phyloP scores from a whole-genome alignment of 2,888 invertebrate genomes.

The Rutpela maculata region DNA sequence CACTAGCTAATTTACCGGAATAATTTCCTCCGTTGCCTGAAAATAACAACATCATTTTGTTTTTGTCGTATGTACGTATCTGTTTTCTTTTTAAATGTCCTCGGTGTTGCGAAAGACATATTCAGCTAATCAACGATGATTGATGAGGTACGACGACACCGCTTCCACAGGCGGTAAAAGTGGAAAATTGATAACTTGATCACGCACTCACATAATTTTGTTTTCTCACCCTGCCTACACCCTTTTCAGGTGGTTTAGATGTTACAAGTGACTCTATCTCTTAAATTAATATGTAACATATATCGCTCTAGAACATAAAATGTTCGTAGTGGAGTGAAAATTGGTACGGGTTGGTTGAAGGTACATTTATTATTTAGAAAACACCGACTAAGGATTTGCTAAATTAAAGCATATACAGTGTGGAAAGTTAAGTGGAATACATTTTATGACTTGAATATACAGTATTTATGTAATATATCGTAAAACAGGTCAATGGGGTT shows the following conservation, averaged over 20 bases:
- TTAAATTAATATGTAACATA: neutral
- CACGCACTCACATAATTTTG: constrained; percentile 4
- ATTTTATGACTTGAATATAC: too few species aligned
- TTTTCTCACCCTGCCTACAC: neutral
- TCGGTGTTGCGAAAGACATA: neutral
- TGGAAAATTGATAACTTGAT: constrained; percentile 4
- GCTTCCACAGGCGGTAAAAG: neutral
- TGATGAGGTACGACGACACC: constrained; percentile 7
- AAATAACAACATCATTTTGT: neutral
- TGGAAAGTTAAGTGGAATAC: too few species aligned
- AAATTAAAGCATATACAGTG: too few species aligned
- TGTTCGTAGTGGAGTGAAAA: neutral
- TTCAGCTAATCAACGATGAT: constrained; percentile 7
- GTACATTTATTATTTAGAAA: neutral
- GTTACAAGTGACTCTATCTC: constrained; percentile 1
- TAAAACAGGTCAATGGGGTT: too few species aligned
- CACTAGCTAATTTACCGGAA: neutral
- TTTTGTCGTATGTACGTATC: neutral
- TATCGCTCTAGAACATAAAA: neutral
- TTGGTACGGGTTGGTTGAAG: neutral
- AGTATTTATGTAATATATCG: too few species aligned
- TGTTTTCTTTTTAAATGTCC: neutral
- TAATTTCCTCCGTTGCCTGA: neutral
- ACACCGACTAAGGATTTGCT: too few species aligned
- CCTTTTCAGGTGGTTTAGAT: constrained; percentile 6